Evolutionary conservation across 1,140 invertebrate species (phyloP).

Genomic region (Pseudachorutes palmiensis): DNA sequence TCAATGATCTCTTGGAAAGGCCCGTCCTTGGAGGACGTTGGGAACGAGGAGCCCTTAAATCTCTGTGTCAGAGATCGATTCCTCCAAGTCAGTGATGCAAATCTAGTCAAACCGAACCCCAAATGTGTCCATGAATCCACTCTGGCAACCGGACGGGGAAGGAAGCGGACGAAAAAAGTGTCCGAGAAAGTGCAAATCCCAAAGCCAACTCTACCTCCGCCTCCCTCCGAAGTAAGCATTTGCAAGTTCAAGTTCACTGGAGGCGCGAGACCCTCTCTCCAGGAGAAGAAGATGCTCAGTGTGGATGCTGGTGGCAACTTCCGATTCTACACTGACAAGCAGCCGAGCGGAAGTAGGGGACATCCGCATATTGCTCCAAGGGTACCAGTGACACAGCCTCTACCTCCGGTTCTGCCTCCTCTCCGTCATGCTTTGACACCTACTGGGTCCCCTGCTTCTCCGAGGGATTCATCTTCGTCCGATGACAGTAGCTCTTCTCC

Average conservation of each 20-base stretch:
- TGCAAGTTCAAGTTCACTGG: constrained; percentile 89
- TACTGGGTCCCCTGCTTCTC: too few relatives aligned
- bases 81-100: constrained; percentile 10
- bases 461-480: not conserved
- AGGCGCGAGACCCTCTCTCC: constrained; percentile 71
- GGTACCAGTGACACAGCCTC: too few relatives aligned
- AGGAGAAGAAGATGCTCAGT: constrained; percentile 83
- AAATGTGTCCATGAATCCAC: not conserved
- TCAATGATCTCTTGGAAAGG: not conserved
- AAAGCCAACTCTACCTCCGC: constrained; percentile 26
- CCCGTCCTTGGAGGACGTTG: not conserved
- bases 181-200: not conserved
- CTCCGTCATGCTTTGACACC: not conserved
- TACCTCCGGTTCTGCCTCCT: not conserved
- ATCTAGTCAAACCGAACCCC: constrained; percentile 20
- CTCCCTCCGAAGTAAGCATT: constrained; percentile 70
- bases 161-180: not conserved
- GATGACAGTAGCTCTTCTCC: constrained; percentile 9
- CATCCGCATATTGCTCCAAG: not conserved
- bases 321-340: constrained; percentile 64
- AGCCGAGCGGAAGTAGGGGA: constrained; percentile 41
- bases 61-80: constrained; percentile 16
- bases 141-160: constrained; percentile 21
- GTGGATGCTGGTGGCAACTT: constrained; percentile 78
- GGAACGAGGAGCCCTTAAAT: constrained; percentile 21